These are phyloP conservation scores for Bergia puertoricense DNA, from an alignment of 92 coral and sea anemone species.

Conservation along the genomic window DNA sequence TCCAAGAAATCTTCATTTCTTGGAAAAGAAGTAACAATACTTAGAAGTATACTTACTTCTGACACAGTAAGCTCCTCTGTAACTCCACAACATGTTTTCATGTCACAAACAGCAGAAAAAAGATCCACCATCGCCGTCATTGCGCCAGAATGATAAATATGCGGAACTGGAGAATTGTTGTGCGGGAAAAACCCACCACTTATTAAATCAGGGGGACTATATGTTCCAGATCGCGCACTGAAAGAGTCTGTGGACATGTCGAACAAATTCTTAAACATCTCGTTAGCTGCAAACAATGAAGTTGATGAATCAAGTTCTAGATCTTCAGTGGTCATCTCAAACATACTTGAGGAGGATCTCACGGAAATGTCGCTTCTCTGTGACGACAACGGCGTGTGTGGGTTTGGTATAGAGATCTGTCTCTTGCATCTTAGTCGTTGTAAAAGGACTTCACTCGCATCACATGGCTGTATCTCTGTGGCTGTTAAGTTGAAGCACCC, in stretches of 20 bases:
- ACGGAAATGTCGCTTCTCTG: constrained; percentile 61
- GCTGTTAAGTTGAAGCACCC: constrained; percentile 82
- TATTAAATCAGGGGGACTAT: constrained; percentile 49
- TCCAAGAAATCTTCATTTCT: background rate
- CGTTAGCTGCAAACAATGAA: constrained; percentile 80
- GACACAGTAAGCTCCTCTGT: constrained; percentile 10
- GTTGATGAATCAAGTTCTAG: constrained; percentile 63
- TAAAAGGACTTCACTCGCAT: constrained; percentile 48
- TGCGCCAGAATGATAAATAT: constrained; percentile 90
- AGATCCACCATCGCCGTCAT: constrained; percentile 87
- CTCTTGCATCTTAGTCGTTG: constrained; percentile 39
- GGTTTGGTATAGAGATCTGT: constrained; percentile 48
- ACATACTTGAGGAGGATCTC: constrained; percentile 64
- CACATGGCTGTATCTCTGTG: constrained; percentile 51
- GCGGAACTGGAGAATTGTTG: constrained; percentile 53
- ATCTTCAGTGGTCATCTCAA: constrained; percentile 49
- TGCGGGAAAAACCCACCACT: constrained; percentile 49
- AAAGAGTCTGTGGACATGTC: constrained; percentile 98
- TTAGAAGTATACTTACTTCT: background rate
- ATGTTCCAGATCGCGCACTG: constrained; percentile 64
- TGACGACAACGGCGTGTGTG: constrained; percentile 61
- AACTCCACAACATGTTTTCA: constrained; percentile 1
- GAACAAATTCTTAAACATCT: constrained; percentile 85
- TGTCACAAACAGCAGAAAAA: constrained; percentile 80
- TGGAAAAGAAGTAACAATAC: background rate